Conservation (phyloP, 2,888 invertebrate genomes). For the Lucinisca nassula region DNA sequence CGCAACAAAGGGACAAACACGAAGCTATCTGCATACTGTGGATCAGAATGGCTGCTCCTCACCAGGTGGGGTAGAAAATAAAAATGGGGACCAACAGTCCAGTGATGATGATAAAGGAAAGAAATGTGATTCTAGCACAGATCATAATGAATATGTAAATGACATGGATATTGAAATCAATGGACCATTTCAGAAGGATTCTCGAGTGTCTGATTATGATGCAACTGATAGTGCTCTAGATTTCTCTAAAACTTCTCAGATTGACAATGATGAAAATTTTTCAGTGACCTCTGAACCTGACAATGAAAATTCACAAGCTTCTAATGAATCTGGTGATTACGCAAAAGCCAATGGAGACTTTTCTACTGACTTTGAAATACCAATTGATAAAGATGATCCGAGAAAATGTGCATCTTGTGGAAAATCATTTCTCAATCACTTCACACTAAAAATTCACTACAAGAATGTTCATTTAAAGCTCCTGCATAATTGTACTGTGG, state of each 20-base stretch:
- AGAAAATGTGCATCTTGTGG: slow-evolving; percentile 97
- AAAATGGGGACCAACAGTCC: slow-evolving; percentile 18
- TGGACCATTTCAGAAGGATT: slow-evolving; percentile 91
- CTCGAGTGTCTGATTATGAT: slow-evolving; percentile 62
- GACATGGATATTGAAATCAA: not conserved
- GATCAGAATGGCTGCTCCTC: slow-evolving; percentile 27
- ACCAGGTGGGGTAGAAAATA: slow-evolving; percentile 1
- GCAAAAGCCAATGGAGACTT: slow-evolving; percentile 64
- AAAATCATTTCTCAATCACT: slow-evolving; percentile 97
- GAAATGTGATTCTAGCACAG: slow-evolving; percentile 39
- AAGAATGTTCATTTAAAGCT: slow-evolving; percentile 98
- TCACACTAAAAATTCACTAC: slow-evolving; percentile 97
- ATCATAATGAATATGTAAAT: slow-evolving; percentile 15
- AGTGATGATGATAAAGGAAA: slow-evolving; percentile 33
- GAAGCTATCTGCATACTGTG: not conserved
- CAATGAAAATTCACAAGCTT: slow-evolving; percentile 49
- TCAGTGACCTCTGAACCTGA: slow-evolving; percentile 50
- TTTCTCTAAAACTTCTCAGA: slow-evolving; percentile 60
- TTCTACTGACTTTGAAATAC: slow-evolving; percentile 91
- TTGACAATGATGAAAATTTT: slow-evolving; percentile 49
- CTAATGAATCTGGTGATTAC: slow-evolving; percentile 69
- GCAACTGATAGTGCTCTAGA: slow-evolving; percentile 64
- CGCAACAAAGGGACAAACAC: slow-evolving; percentile 7
- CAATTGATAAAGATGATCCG: slow-evolving; percentile 97
- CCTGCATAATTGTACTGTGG: slow-evolving; percentile 98